Evolutionary conservation across 1,140 invertebrate species (phyloP), one percentile per base, ranked within the genome.

Genomic region (Phortica variegata): DNA sequence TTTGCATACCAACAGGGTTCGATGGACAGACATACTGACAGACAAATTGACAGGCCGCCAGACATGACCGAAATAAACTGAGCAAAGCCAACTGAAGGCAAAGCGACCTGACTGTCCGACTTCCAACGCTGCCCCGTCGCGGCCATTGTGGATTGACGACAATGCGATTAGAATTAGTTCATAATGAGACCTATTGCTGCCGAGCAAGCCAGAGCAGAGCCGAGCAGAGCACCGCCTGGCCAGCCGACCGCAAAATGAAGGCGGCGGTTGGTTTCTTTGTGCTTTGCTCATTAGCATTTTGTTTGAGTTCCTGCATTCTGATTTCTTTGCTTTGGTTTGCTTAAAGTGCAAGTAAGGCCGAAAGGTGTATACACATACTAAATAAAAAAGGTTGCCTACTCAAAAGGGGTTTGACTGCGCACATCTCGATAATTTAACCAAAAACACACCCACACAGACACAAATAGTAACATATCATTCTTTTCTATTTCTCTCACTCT

Each of bases 281-380:
- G 39, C 43, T 43, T 44, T 46, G 47, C 53, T 58, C 60, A 66
- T 71, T 71, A 60, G 56, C 61, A 60, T 70, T 44, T 54, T n/a
- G 19, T 34, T n/a, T 16, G 37, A 5, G 7, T 7, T 34, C 18
- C 20, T 16, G 49, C 48, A 42, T 59, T 44, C 39, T 45, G 47
- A 49, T 23, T 43, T 38, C 37, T 26, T n/a, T n/a, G n/a, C n/a
- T n/a, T n/a, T n/a, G n/a, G n/a, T n/a, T n/a, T n/a, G n/a, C n/a
- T n/a, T n/a, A n/a, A n/a, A n/a, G n/a, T n/a, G n/a, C n/a, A n/a
- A n/a, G n/a, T 33, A 31, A 20, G 41, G 13, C 36, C 31, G 10
- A 43, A 16, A 31, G 42, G 32, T 26, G 41, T n/a, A n/a, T n/a
- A n/a, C n/a, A n/a, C n/a, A n/a, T n/a, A n/a, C n/a, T n/a, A n/a